phyloP scores from a whole-genome alignment of 2,797 vertebrate species.

The Centropyge bicolor region DNA sequence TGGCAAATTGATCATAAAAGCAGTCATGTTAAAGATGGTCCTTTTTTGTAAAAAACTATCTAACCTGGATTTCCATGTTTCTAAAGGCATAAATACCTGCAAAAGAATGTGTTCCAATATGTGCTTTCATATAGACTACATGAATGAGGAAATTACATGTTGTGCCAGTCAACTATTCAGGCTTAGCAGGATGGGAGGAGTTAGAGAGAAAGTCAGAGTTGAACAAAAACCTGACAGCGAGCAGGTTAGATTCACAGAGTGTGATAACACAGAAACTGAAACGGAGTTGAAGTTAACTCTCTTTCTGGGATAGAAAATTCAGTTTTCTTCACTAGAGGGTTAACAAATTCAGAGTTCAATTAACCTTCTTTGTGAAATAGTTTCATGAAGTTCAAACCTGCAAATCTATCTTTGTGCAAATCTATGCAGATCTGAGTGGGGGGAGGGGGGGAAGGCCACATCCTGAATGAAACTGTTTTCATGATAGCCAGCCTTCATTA shows the following conservation, averaged over 20 bases:
- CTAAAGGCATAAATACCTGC: too few species aligned
- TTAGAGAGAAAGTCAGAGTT: not conserved
- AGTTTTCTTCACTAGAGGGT: not conserved
- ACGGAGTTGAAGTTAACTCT: not conserved
- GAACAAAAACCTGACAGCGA: not conserved
- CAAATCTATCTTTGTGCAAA: not conserved
- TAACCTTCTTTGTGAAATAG: too few species aligned
- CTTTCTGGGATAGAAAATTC: not conserved
- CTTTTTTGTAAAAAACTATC: too few species aligned
- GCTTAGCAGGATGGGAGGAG: too few species aligned
- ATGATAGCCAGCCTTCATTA: not conserved
- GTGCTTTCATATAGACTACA: too few species aligned
- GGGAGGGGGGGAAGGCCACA: constrained; percentile 5
- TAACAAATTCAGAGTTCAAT: not conserved
- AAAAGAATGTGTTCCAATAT: too few species aligned
- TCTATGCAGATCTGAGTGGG: not conserved
- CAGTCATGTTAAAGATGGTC: too few species aligned
- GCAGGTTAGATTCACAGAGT: not conserved
- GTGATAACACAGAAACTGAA: not conserved
- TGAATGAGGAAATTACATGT: too few species aligned
- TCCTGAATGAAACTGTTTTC: constrained; percentile 27
- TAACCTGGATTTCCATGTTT: too few species aligned
- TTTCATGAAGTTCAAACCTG: not conserved
- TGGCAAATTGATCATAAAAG: too few species aligned
- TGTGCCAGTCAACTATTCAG: too few species aligned